A percentile compares a stretch with the other conserved stretches of the same genome.
Conservation (phyloP, 2,888 invertebrate species). For the Empis livida region DNA sequence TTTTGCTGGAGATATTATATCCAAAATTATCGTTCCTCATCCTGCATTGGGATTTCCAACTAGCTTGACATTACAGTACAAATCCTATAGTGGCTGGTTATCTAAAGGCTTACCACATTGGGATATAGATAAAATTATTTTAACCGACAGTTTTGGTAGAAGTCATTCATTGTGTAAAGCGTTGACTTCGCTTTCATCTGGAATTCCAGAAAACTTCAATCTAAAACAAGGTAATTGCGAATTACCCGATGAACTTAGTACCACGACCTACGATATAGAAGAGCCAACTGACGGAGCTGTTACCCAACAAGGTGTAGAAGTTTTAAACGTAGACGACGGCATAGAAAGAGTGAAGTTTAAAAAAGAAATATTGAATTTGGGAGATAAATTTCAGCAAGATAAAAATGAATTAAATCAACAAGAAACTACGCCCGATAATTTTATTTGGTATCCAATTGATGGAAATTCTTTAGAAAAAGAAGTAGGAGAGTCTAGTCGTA, state of each 20-base stretch:
- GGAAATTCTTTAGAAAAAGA: slow-evolving; percentile 38
- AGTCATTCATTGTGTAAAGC: slow-evolving; percentile 71
- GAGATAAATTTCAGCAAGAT: slow-evolving; percentile 28
- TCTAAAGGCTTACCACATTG: slow-evolving; percentile 69
- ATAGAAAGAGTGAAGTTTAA: slow-evolving; percentile 29
- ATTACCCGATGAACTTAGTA: slow-evolving; percentile 37
- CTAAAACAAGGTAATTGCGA: slow-evolving; percentile 68
- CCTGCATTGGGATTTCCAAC: slow-evolving; percentile 66
- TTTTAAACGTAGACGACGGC: slow-evolving; percentile 19
- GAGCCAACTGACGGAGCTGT: slow-evolving; percentile 18
- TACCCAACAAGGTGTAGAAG: slow-evolving; percentile 6
- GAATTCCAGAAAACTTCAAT: slow-evolving; percentile 56
- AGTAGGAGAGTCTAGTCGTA: slow-evolving; percentile 27
- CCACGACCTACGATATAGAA: slow-evolving; percentile 18
- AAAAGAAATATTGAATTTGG: slow-evolving; percentile 34
- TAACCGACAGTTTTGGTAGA: slow-evolving; percentile 75
- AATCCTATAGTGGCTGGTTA: slow-evolving; percentile 83
- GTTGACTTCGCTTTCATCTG: slow-evolving; percentile 59
- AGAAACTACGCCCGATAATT: slow-evolving; percentile 23
- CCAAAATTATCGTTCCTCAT: slow-evolving; percentile 78
- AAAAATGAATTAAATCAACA: slow-evolving; percentile 10
- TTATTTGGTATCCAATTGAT: slow-evolving; percentile 41
- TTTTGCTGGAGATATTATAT: slow-evolving; percentile 56
- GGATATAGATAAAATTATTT: slow-evolving; percentile 67
- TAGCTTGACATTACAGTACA: slow-evolving; percentile 64